Base-by-base conservation (phyloP, 2,797 vertebrate species). In the Notamacropus eugenii region DNA sequence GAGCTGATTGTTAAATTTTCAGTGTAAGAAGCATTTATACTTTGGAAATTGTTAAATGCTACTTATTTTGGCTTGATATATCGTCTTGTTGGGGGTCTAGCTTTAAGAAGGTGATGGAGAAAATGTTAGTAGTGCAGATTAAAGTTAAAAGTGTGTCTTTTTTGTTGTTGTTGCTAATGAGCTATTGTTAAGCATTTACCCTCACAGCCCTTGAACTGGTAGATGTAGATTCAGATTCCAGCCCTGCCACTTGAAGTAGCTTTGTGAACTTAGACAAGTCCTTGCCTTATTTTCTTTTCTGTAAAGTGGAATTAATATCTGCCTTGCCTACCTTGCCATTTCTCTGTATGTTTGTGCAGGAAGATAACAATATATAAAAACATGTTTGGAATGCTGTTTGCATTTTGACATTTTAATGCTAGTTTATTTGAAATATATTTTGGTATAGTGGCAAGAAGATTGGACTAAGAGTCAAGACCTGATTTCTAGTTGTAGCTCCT, bases 191-290 rank as follows among this genome's bases (percentile, higher is more conserved):
- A 59, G 31, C 58, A 59, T 59, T 59, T 59, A 31, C 28, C 29
- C 31, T 59, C 29, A 14, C 31, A 62, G 59, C 31, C 59, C 12
- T 16, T 31, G 24, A 54, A 34, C 10, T 5, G 31, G 28, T 9
- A 19, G 16, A 10, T 50, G 0, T 6, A 2, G 3, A 10, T 29
- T 82, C 40, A 52, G 1, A 8, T n/a, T 82, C 40, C 24, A 31
- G 40, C 46, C 13, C 34, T 28, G 14, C 52, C 16, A 0, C 50
- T 0, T 56, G 22, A 57, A 3, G 11, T 6, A 8, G 1, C 0
- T 5, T 34, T 16, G 9, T 52, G 57, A 1, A 57, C 29, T 28
- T 10, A 29, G 52, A 11, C 14, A 22, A 67, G 19, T 29, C n/a
- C 57, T 87, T 52, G 29, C 82, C 90, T 92, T 29, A 24, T 58